Evolutionary conservation across 2,888 invertebrate genomes (phyloP), one percentile per base, ranked within the genome.

Genomic region (Physocephala rufipes): DNA sequence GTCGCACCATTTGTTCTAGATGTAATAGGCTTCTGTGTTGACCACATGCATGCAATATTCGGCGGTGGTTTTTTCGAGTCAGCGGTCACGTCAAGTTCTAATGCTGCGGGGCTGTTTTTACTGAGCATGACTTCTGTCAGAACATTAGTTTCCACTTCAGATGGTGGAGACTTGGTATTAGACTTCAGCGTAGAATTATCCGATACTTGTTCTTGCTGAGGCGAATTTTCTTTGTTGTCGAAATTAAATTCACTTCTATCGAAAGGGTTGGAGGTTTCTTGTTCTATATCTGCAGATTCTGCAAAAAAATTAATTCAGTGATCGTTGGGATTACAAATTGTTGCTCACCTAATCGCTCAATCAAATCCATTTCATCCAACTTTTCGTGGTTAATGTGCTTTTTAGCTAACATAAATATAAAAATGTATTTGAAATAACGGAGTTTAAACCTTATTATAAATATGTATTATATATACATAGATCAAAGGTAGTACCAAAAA

Each of bases 401-500:
- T 53, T 72, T 71, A 49, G 72, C 76, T 81, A 59, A 67, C n/a
- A n/a, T 55, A 30, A 49, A 67, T 45, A 58, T 2, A 5, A 12
- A 19, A 45, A n/a, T 72, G 71, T 71, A 53, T 24, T 16, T 19
- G 36, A 55, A 55, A n/a, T 67, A 58, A 45, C 67, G 24, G 55
- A 28, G 55, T n/a, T 15, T 2, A 51, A 28, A 58, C 49, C n/a
- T n/a, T n/a, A n/a, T n/a, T n/a, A 49, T 16, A 26, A 30, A 49
- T 21, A n/a, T 13, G n/a, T n/a, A 16, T n/a, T n/a, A 16, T 15
- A n/a, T 59, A 26, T 15, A 59, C 15, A 30, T 49, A 64, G 61
- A 19, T 51, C 12, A 63, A 61, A 4, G 21, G 43, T 59, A 70
- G 70, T 77, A 84, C 86, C 76, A 66, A 83, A 84, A 67, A 82